A percentile compares a stretch with the other conserved stretches of the same genome.
Evolutionary conservation across 2,797 vertebrate genomes (phyloP).

Genomic region (Podargus strigoides): DNA sequence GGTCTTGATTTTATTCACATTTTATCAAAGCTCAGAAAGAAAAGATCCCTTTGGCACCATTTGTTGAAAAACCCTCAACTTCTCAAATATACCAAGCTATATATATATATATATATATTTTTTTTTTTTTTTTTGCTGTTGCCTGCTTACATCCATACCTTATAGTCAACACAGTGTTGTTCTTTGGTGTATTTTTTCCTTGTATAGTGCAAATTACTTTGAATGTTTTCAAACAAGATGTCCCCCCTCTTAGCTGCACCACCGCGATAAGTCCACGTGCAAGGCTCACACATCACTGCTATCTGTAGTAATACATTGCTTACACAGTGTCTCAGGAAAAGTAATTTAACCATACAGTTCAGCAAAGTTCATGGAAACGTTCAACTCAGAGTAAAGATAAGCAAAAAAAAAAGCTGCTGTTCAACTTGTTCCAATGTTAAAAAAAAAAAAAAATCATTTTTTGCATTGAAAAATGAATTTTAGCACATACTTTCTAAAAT

Average conservation of each 20-base stretch:
- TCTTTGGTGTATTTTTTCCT: not conserved
- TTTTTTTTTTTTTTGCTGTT: not conserved
- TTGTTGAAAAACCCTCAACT: not conserved
- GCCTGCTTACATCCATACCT: not conserved
- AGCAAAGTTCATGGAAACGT: not conserved
- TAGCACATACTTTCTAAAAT: not conserved
- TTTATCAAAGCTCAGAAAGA: slow-evolving; percentile 8
- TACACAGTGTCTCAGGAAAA: slow-evolving; percentile 5
- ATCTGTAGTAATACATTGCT: not conserved
- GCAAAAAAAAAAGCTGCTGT: not conserved
- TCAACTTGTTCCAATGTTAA: not conserved
- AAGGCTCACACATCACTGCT: not conserved
- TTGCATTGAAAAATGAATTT: not conserved
- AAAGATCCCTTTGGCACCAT: not conserved
- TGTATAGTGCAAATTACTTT: not conserved
- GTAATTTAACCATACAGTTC: not conserved
- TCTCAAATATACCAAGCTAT: not conserved
- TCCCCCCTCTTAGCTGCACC: not conserved
- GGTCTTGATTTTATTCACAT: slow-evolving; percentile 26
- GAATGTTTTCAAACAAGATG: not conserved
- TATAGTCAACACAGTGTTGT: not conserved
- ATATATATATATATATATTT: no score
- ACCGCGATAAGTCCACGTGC: not conserved
- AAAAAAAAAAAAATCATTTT: not conserved
- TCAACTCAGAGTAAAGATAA: not conserved